Evolutionary conservation across 2,797 vertebrate genomes (phyloP).

Genomic region (Eulemur coronatus): DNA sequence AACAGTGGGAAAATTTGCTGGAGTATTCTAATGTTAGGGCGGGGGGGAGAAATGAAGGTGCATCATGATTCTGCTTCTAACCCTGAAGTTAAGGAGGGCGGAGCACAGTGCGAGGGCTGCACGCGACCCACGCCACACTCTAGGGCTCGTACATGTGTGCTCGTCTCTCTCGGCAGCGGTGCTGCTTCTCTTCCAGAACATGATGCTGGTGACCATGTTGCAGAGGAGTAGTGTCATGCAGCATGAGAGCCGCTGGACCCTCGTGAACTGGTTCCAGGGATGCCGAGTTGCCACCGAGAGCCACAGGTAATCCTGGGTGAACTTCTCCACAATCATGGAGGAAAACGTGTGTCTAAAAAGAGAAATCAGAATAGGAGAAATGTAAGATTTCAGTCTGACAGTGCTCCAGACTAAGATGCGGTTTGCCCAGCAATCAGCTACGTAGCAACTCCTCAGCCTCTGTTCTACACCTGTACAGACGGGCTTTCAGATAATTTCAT

Average conservation of each 20-base stretch:
- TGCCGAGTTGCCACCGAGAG: constrained; percentile 73
- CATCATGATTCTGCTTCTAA: accelerated
- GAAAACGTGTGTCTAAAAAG: constrained; percentile 72
- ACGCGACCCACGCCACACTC: accelerated
- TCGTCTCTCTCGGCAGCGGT: neutral
- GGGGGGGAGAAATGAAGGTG: neutral
- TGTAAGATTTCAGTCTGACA: neutral
- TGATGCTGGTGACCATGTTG: constrained; percentile 75
- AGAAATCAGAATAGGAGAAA: neutral
- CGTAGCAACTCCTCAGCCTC: accelerated
- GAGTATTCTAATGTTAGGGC: neutral
- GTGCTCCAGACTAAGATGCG: neutral
- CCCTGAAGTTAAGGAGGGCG: neutral
- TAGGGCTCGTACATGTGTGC: neutral
- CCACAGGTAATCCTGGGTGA: constrained; percentile 80
- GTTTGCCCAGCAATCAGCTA: neutral
- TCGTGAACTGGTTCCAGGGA: constrained; percentile 76
- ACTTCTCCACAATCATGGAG: constrained; percentile 69
- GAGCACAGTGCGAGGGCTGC: accelerated
- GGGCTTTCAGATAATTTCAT: neutral
- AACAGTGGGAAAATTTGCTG: neutral
- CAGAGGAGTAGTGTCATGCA: constrained; percentile 77
- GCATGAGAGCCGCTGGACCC: constrained; percentile 79
- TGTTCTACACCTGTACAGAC: neutral
- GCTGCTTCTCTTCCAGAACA: constrained; percentile 75